Evolutionary conservation across 2,113 vertebrate species (phyloP).

Genomic region (Mus pahari): DNA sequence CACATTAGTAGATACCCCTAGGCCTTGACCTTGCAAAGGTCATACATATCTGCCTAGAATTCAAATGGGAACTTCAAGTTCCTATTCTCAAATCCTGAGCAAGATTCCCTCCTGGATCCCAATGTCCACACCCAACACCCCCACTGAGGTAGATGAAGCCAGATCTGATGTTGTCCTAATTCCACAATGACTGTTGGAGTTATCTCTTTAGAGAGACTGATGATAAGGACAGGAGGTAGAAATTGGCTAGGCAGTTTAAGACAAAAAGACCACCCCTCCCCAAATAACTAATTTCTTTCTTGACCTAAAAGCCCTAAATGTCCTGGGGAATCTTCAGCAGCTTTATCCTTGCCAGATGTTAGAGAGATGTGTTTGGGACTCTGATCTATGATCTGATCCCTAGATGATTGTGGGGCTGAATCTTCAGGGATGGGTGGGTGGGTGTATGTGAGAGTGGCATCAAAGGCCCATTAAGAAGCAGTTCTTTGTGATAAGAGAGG

Average conservation of each 20-base stretch:
- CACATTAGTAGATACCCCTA: too few relatives aligned
- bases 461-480: neutral
- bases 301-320: neutral
- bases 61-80: neutral
- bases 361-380: neutral
- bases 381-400: neutral
- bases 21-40: neutral
- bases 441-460: neutral
- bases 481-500: neutral
- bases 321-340: neutral
- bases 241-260: neutral
- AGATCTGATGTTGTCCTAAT: neutral
- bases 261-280: neutral
- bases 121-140: neutral
- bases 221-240: neutral
- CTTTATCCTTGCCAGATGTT: neutral
- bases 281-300: neutral
- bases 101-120: neutral
- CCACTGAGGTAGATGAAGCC: neutral
- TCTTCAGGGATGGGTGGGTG: neutral
- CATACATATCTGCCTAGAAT: neutral
- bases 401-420: neutral
- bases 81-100: neutral
- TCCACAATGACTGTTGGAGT: neutral
- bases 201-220: neutral